Evolutionary conservation across 35 echinoderm and acorn worm genomes (phyloP), one percentile per base, ranked within the genome.

Genomic region (Apostichopus japonicus): DNA sequence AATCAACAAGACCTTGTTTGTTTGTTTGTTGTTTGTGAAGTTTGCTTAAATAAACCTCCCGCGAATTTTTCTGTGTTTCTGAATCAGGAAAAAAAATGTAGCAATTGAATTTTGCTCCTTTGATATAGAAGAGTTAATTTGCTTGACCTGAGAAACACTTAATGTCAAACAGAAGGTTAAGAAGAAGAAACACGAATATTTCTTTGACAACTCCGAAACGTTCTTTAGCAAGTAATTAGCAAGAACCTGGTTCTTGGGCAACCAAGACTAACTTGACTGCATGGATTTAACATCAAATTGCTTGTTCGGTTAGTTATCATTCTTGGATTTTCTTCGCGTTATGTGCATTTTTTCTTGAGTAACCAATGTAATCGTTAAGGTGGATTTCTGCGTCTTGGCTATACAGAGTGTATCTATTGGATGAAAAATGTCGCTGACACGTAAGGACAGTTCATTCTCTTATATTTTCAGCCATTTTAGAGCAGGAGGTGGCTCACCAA

Each of bases 401-500:
- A 75, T 75, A 75, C n/a, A 19, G 1, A 24, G 6, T 19, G n/a
- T 75, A 61, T 75, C 11, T 75, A 75, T 75, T 75, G 21, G 71
- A 19, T 21, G 71, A 55, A 83, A 55, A 54, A 83, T 83, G 79
- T 8, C 21, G 27, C 16, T 6, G 16, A 15, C 11, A 19, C 17
- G 51, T 19, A 83, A 83, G 21, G 27, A 83, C 3, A 53, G 13
- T 53, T 83, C 86, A 61, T 65, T 63, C 14, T 87, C 54, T 87
- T 87, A 56, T 71, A 87, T 87, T 63, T 87, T 87, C 55, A 87
- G 86, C 57, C 86, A 58, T 65, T 87, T 87, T 71, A 44, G 58
- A 87, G 11, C 56, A 65, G 86, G 86, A 7, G 86, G 57, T 5
- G 22, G 25, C 15, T 51, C 62, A 24, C 7, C 61, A 89, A 27